phyloP scores from a whole-genome alignment of 1,140 invertebrate genomes.

The Lanistes nyassanus region DNA sequence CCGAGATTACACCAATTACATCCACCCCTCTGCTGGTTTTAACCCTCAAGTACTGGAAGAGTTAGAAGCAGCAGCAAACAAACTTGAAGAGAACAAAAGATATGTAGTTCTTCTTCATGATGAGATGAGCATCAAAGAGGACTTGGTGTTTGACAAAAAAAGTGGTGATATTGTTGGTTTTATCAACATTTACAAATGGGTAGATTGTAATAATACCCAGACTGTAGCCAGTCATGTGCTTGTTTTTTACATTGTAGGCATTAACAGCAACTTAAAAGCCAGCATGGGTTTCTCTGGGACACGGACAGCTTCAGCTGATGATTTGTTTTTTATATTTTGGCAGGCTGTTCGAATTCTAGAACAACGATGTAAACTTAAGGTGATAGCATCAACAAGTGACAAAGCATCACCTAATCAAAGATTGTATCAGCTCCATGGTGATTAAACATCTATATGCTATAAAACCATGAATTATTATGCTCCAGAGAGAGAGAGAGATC shows the following conservation, averaged over 20 bases:
- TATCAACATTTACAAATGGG: background rate
- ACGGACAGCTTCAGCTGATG: background rate
- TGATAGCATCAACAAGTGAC: background rate
- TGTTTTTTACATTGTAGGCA: conserved; percentile 5
- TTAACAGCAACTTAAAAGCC: background rate
- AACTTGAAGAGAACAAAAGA: background rate
- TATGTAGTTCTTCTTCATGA: background rate
- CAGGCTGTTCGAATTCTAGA: conserved; percentile 1
- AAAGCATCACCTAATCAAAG: background rate
- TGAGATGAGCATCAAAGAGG: conserved; percentile 13
- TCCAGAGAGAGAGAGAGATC: background rate
- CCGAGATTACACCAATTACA: conserved; percentile 3
- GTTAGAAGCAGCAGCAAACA: background rate
- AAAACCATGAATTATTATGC: conserved; percentile 10
- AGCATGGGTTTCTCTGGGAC: conserved; percentile 8
- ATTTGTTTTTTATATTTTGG: conserved; percentile 6
- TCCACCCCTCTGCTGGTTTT: background rate
- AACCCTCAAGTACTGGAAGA: background rate
- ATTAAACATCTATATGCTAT: background rate
- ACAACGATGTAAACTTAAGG: background rate
- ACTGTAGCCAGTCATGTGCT: background rate
- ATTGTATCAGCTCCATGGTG: conserved; percentile 1
- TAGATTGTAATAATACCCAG: background rate
- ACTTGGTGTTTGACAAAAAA: background rate
- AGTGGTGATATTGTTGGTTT: background rate